Evolutionary conservation across 2,113 vertebrate genomes (phyloP), one percentile per base, ranked within the genome.

Genomic region (Siniperca knerii): DNA sequence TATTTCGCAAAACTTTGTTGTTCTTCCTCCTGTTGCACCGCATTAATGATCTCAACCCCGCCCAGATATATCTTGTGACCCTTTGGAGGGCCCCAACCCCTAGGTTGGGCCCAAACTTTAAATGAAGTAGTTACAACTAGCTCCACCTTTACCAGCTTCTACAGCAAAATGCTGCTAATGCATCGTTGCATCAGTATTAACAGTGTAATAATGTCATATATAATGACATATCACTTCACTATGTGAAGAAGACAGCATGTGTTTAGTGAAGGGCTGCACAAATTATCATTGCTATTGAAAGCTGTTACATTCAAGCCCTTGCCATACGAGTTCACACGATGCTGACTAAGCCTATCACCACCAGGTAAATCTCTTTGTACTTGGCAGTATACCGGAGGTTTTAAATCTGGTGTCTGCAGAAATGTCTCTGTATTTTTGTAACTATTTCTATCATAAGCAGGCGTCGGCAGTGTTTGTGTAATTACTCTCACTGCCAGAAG

Each of bases 231-330:
- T 29, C 29, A 29, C 29, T n/a, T n/a, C n/a, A n/a, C 2, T 9
- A 8, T 21, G 21, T 69, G 11, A 33, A 69, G 16, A 33, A 4
- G 25, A 57, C 10, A 37, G 54, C 46, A 10, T 61, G 83, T 81
- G 62, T 82, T 76, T 20, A 5, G 55, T 75, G 57, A 72, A 75
- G 78, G 68, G 77, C 65, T 35, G 35, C 71, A 72, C 77, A 88
- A 89, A 86, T 75, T 23, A 70, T 78, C 75, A 82, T 90, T 87
- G 78, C 48, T 68, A 42, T 87, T 90, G 3, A 37, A 37, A 37
- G 35, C 35, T 37, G 8, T 44, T 44, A 44, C 42, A 44, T 44
- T 44, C 42, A 44, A 44, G 42, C 42, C 42, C 42, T 44, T 9
- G 42, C 8, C 42, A 44, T 9, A 44, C 9, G 1, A 10, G 9